A percentile compares a stretch with the other conserved stretches of the same genome.
Evolutionary conservation across 2,113 vertebrate species (phyloP).

Genomic region (Phyllopteryx taeniolatus): DNA sequence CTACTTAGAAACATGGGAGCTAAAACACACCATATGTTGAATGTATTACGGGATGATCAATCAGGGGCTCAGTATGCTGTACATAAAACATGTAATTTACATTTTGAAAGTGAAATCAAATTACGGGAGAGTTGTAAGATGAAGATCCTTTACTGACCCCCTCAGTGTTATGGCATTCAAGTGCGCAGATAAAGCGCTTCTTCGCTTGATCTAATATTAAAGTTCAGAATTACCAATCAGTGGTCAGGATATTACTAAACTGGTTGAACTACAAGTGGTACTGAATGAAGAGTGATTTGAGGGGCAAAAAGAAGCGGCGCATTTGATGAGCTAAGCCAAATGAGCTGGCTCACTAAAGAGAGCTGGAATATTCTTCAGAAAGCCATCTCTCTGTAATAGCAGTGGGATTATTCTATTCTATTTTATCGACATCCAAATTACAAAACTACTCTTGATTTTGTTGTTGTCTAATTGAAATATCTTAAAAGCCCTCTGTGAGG

Average conservation of each 20-base stretch:
- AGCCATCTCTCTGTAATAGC: neutral
- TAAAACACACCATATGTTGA: too few relatives aligned
- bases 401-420: neutral
- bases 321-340: neutral
- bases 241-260: neutral
- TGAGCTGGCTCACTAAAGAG: neutral
- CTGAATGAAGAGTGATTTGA: neutral
- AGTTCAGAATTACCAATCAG: neutral
- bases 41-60: too few relatives aligned
- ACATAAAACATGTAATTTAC: too few relatives aligned
- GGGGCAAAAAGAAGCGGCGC: neutral
- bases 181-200: neutral
- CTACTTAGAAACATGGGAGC: too few relatives aligned
- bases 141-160: too few relatives aligned
- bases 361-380: neutral
- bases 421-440: neutral
- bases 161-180: neutral
- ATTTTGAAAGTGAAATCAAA: too few relatives aligned
- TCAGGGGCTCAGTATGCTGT: too few relatives aligned
- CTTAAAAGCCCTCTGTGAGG: neutral
- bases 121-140: too few relatives aligned
- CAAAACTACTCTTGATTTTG: neutral
- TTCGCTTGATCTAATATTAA: neutral
- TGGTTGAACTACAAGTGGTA: neutral
- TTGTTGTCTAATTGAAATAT: neutral